Conservation (phyloP, 1,140 invertebrate genomes). For the Fopius arisanus region DNA sequence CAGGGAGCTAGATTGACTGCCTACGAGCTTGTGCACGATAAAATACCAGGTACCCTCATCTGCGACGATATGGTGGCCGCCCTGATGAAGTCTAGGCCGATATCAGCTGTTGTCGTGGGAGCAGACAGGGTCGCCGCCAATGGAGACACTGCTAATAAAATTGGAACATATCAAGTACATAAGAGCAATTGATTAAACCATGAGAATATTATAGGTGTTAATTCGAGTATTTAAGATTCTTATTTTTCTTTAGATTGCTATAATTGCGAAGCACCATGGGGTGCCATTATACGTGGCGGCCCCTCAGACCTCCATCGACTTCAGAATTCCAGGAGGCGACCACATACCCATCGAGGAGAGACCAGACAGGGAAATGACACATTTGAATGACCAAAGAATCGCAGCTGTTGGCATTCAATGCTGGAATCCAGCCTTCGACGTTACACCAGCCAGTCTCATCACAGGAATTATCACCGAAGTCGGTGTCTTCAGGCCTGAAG, state of each 20-base stretch:
- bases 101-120: slow-evolving; percentile 84
- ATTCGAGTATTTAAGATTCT: neutral
- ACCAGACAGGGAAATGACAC: slow-evolving; percentile 88
- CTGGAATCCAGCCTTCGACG: slow-evolving; percentile 99
- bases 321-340: slow-evolving; percentile 78
- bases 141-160: slow-evolving; percentile 99
- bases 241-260: slow-evolving; percentile 75
- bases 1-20: slow-evolving; percentile 96
- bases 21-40: slow-evolving; percentile 93
- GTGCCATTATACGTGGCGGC: slow-evolving; percentile 97
- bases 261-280: slow-evolving; percentile 88
- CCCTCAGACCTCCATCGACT: slow-evolving; percentile 92
- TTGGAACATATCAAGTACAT: slow-evolving; percentile 92
- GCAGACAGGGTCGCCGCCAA: slow-evolving; percentile 92
- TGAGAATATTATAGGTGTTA: neutral
- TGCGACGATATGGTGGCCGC: slow-evolving; percentile 95
- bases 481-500: slow-evolving; percentile 78
- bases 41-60: slow-evolving; percentile 91
- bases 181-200: neutral
- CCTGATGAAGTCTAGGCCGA: slow-evolving; percentile 82
- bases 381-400: slow-evolving; percentile 82
- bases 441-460: slow-evolving; percentile 94
- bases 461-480: slow-evolving; percentile 95
- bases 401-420: slow-evolving; percentile 89
- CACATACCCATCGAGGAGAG: slow-evolving; percentile 94